Percentiles rank a stretch among this genome's conserved stretches.
These are phyloP conservation scores for Acanthochromis polyacanthus DNA, from an alignment of 2,113 vertebrate species.

Conservation along the genomic window DNA sequence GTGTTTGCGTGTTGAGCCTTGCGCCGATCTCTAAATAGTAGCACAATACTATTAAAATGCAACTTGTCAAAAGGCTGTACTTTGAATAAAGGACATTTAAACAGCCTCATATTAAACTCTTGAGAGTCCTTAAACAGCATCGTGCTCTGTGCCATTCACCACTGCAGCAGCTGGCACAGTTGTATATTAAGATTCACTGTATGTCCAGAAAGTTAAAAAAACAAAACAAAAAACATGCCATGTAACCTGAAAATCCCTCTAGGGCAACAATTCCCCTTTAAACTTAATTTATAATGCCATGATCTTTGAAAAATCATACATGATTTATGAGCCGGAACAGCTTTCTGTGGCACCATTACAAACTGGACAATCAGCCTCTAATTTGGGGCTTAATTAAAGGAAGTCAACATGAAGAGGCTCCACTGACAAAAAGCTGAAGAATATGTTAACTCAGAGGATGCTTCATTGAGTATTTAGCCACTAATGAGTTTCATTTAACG, in stretches of 20 bases:
- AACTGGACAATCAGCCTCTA: constrained; percentile 61
- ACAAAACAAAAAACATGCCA: neutral
- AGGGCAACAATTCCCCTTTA: constrained; percentile 42
- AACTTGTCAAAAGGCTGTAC: constrained; percentile 37
- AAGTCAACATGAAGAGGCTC: constrained; percentile 59
- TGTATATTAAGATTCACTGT: neutral
- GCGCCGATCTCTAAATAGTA: constrained; percentile 55
- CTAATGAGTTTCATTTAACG: constrained; percentile 73
- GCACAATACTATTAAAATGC: constrained; percentile 57
- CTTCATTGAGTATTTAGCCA: constrained; percentile 53
- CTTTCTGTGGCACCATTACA: constrained; percentile 50
- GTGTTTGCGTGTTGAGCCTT: constrained; percentile 21
- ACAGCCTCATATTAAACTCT: constrained; percentile 14
- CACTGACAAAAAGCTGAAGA: constrained; percentile 53
- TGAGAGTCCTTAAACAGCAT: constrained; percentile 9
- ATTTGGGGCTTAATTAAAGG: constrained; percentile 70
- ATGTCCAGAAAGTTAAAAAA: neutral
- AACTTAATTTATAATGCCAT: constrained; percentile 30
- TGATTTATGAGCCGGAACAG: constrained; percentile 37
- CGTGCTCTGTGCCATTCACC: constrained; percentile 1
- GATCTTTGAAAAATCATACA: constrained; percentile 32
- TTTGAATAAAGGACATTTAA: constrained; percentile 35
- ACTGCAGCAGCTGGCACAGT: neutral
- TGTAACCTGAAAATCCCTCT: constrained; percentile 8
- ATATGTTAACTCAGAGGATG: constrained; percentile 56